Percentiles rank a stretch among this genome's conserved stretches.
Conservation (phyloP, 2,888 invertebrate species). For the Mystacides longicornis region DNA sequence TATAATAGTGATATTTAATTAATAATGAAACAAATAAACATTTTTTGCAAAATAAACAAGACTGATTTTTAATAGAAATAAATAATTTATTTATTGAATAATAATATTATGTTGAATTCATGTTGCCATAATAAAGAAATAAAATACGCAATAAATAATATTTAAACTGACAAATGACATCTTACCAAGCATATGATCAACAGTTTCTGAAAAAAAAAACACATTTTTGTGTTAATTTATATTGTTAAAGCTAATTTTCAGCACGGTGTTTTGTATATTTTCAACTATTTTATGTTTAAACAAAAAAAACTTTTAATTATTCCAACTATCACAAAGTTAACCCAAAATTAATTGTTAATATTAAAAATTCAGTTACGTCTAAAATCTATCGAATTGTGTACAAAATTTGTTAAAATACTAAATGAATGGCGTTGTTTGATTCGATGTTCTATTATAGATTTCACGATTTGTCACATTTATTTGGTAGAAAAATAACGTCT, state of each 20-base stretch:
- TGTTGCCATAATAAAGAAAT: constrained; percentile 13
- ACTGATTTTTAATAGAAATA: constrained; percentile 41
- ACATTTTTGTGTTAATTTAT: constrained; percentile 15
- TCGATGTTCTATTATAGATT: too few species aligned
- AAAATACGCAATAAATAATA: constrained; percentile 5
- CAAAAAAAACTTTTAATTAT: too few species aligned
- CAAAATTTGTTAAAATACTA: too few species aligned
- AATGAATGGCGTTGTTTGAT: too few species aligned
- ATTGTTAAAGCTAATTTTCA: constrained; percentile 24
- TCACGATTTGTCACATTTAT: too few species aligned
- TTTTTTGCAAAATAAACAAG: constrained; percentile 34
- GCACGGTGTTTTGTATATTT: constrained; percentile 35
- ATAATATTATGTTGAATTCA: constrained; percentile 10
- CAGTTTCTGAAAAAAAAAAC: constrained; percentile 8
- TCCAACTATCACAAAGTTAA: too few species aligned
- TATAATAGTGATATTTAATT: background rate
- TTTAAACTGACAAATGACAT: background rate
- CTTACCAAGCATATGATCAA: background rate
- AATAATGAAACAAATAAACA: constrained; percentile 6
- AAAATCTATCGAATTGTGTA: too few species aligned
- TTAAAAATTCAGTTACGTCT: too few species aligned
- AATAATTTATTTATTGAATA: background rate
- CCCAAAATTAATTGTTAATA: too few species aligned
- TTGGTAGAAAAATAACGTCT: too few species aligned
- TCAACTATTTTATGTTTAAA: too few species aligned